These are phyloP conservation scores for Ctenomys sociabilis DNA, from an alignment of 2,113 vertebrate genomes.

Conservation along the genomic window DNA sequence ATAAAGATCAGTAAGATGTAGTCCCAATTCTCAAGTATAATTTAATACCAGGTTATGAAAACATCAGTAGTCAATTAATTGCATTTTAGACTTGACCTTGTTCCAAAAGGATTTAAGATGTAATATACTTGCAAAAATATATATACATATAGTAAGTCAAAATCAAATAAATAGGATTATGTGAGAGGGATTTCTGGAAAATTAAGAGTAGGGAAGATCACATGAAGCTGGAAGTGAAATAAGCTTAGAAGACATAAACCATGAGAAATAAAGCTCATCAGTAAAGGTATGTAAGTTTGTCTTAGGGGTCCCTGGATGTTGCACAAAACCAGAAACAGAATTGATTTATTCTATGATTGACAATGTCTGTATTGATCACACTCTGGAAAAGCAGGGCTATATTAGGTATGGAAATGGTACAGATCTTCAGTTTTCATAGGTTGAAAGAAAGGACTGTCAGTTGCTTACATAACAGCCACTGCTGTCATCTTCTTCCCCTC, in stretches of 20 bases:
- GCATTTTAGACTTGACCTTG: conserved; percentile 64
- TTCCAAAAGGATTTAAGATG: conserved; percentile 60
- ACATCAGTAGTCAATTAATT: conserved; percentile 74
- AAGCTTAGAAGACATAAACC: conserved; percentile 15
- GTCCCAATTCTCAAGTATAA: conserved; percentile 72
- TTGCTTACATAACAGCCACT: not conserved
- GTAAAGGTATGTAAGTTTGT: not conserved
- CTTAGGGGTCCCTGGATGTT: not conserved
- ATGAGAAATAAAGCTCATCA: conserved; percentile 31
- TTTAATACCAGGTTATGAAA: conserved; percentile 73
- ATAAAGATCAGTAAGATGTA: conserved; percentile 47
- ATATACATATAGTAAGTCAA: conserved; percentile 15
- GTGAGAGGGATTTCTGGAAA: conserved; percentile 19
- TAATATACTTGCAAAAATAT: conserved; percentile 46
- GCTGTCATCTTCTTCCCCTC: not conserved
- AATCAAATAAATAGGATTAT: conserved; percentile 57
- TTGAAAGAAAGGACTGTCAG: not conserved
- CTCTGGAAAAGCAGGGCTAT: not conserved
- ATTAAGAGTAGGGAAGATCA: conserved; percentile 21
- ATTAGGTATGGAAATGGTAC: not conserved
- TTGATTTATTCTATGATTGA: not conserved
- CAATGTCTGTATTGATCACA: not conserved
- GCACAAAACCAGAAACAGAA: conserved; percentile 29
- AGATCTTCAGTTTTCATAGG: not conserved
- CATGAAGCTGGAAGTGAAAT: conserved; percentile 2